Conservation (phyloP, 2,797 vertebrate species). For the Phoebastria nigripes region DNA sequence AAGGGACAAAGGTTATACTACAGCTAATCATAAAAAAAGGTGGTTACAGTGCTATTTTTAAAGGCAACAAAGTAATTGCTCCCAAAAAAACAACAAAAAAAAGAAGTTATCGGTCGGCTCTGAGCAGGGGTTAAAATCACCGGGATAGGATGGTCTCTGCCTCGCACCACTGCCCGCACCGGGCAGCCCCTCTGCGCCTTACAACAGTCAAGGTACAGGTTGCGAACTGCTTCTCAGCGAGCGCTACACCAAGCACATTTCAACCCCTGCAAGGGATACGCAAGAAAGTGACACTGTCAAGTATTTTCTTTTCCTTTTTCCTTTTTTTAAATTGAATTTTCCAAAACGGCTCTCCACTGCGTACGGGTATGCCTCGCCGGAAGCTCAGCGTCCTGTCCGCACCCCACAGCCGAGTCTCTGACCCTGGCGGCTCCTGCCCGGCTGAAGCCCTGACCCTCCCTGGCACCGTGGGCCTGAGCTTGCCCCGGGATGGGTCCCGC, state of each 20-base stretch:
- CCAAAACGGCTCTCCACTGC: not conserved
- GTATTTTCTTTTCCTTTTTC: not conserved
- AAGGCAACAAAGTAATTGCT: constrained; percentile 77
- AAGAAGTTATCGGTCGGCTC: constrained; percentile 61
- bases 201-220: not conserved
- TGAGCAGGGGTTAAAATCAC: constrained; percentile 64
- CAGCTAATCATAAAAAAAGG: constrained; percentile 74
- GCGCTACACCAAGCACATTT: not conserved
- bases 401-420: not conserved
- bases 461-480: not conserved
- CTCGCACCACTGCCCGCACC: not conserved
- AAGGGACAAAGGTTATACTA: constrained; percentile 78
- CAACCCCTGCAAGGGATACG: constrained; percentile 59
- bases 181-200: not conserved
- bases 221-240: not conserved
- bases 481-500: constrained; percentile 37
- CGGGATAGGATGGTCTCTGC: constrained; percentile 35
- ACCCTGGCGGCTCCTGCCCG: not conserved
- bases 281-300: constrained; percentile 72
- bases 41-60: constrained; percentile 78
- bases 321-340: constrained; percentile 11
- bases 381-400: not conserved
- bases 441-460: constrained; percentile 23
- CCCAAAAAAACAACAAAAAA: not conserved
- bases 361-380: rapidly evolving